A percentile compares a stretch with the other conserved stretches of the same genome.
These are phyloP conservation scores for Lepidonotus clava DNA, from an alignment of 2,888 invertebrate species.

Conservation along the genomic window DNA sequence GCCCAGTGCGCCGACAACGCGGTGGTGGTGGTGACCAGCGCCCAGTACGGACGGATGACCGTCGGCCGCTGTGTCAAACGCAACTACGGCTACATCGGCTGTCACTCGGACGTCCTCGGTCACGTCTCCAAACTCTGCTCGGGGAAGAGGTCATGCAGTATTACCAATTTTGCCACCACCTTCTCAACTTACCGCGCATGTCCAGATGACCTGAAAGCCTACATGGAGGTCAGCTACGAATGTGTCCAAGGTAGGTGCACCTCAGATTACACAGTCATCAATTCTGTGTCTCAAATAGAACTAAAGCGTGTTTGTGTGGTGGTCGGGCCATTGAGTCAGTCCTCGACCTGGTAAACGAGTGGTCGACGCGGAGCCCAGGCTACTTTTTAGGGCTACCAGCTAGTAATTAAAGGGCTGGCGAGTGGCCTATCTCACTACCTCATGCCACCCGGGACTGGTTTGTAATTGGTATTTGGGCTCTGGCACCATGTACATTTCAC, in stretches of 20 bases:
- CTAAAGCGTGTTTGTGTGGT: too few species aligned
- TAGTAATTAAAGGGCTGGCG: too few species aligned
- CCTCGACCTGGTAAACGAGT: too few species aligned
- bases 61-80: slow-evolving; percentile 59
- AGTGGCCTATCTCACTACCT: too few species aligned
- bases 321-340: too few species aligned
- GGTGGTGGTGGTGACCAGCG: slow-evolving; percentile 57
- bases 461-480: too few species aligned
- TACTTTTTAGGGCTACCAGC: too few species aligned
- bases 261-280: neutral
- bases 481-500: too few species aligned
- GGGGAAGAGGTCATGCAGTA: slow-evolving; percentile 56
- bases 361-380: too few species aligned
- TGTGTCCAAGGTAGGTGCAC: slow-evolving; percentile 56
- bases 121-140: slow-evolving; percentile 61
- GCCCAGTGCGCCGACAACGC: slow-evolving; percentile 56
- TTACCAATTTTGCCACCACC: slow-evolving; percentile 57
- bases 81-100: slow-evolving; percentile 61
- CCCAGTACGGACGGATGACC: slow-evolving; percentile 61
- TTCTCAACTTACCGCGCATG: slow-evolving; percentile 55
- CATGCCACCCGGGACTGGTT: too few species aligned
- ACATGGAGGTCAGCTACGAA: slow-evolving; percentile 59
- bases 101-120: slow-evolving; percentile 56
- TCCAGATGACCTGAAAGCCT: slow-evolving; percentile 61
- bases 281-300: too few species aligned